These are phyloP conservation scores for Tupaia tana DNA, from an alignment of 2,113 vertebrate species.

Conservation along the genomic window DNA sequence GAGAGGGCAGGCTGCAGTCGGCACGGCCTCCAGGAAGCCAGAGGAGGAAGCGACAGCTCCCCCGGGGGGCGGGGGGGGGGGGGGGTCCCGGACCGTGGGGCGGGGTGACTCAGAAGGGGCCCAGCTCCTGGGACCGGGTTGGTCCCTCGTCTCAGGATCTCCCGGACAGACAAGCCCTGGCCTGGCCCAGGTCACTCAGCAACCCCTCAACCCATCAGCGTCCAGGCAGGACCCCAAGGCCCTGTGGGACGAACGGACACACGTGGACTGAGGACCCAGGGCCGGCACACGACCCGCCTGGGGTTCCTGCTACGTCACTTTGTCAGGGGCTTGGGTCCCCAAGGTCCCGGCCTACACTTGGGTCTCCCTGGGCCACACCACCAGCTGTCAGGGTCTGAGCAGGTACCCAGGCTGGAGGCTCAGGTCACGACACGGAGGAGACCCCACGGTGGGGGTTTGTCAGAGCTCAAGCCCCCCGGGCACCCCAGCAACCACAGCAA, in stretches of 20 bases:
- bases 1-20: fast-evolving
- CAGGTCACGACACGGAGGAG: too few species aligned
- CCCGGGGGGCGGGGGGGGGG: too few species aligned
- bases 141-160: too few species aligned
- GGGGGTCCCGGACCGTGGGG: not conserved
- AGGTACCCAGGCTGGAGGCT: not conserved
- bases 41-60: too few species aligned
- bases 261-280: not conserved
- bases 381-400: fast-evolving
- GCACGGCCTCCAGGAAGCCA: too few species aligned
- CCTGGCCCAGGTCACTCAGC: not conserved
- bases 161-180: not conserved
- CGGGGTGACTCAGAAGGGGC: too few species aligned
- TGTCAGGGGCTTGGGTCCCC: not conserved
- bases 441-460: too few species aligned
- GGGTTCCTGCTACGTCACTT: fast-evolving
- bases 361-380: not conserved
- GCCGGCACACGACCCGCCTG: not conserved
- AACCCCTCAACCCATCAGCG: not conserved
- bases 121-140: too few species aligned
- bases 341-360: not conserved
- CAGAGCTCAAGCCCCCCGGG: not conserved
- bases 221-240: not conserved
- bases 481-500: not conserved
- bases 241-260: not conserved